Conservation (phyloP, 2,797 vertebrate genomes). For the Presbytis comata region DNA sequence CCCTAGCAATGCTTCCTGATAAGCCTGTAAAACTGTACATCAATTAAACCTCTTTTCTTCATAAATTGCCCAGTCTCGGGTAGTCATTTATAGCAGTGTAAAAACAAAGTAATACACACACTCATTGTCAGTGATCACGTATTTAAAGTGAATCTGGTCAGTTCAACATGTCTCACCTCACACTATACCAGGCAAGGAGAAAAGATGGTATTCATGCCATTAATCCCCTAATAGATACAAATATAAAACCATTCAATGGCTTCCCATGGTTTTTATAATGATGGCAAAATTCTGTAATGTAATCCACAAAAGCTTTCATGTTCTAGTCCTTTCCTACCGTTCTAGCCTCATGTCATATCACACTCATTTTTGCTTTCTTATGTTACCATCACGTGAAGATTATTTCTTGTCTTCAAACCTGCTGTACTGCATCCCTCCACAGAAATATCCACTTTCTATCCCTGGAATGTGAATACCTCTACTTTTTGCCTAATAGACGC, state of each 20-base stretch:
- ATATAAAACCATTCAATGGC: neutral
- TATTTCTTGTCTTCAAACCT: neutral
- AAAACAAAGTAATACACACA: neutral
- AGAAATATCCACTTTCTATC: neutral
- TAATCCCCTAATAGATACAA: neutral
- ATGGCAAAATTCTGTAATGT: neutral
- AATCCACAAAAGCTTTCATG: neutral
- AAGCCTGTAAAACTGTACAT: neutral
- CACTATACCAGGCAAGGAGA: neutral
- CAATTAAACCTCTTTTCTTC: neutral
- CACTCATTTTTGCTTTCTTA: neutral
- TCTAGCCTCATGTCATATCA: neutral
- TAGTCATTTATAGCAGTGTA: neutral
- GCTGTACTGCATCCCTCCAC: neutral
- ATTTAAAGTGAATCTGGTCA: neutral
- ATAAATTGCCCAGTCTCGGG: neutral
- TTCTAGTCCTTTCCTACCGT: too few relatives aligned
- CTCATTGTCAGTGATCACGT: neutral
- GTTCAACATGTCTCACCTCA: neutral
- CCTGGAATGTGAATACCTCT: neutral
- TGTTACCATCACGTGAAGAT: neutral
- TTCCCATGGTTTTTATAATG: neutral
- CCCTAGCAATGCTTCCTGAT: neutral
- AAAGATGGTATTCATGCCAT: neutral
- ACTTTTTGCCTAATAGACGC: neutral